These are phyloP conservation scores for Clamator glandarius DNA, from an alignment of 2,797 vertebrate species.

Conservation along the genomic window DNA sequence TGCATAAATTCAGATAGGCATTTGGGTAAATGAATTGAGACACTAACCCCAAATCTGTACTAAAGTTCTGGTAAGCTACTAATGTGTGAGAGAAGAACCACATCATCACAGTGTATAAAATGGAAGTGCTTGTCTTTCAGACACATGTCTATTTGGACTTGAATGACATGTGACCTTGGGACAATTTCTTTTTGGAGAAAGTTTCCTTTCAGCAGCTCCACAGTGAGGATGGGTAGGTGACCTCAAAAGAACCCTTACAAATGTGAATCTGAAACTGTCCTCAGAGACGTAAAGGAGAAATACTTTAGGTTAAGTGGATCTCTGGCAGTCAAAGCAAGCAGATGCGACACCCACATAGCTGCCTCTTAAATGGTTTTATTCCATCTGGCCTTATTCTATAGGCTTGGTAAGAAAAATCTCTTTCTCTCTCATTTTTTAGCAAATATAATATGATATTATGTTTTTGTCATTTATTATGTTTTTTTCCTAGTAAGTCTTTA, in stretches of 20 bases:
- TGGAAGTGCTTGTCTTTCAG: neutral
- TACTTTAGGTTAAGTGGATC: slow-evolving; percentile 23
- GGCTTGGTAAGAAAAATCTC: neutral
- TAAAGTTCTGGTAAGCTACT: neutral
- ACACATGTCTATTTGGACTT: neutral
- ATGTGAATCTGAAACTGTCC: neutral
- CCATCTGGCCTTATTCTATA: neutral
- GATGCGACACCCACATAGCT: neutral
- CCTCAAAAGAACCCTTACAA: neutral
- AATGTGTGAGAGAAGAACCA: neutral
- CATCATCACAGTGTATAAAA: neutral
- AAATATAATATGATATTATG: neutral
- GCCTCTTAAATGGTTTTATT: slow-evolving; percentile 1
- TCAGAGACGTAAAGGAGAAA: neutral
- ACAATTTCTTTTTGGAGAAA: neutral
- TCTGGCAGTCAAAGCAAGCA: slow-evolving; percentile 37
- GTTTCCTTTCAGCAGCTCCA: neutral
- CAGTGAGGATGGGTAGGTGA: neutral
- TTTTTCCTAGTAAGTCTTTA: neutral
- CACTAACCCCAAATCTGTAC: neutral
- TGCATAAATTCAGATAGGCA: neutral
- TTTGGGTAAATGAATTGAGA: neutral
- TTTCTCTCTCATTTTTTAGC: neutral
- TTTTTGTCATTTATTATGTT: neutral
- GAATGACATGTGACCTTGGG: neutral